phyloP scores from a whole-genome alignment of 2,888 invertebrate species.

The Tipula vernalis region DNA sequence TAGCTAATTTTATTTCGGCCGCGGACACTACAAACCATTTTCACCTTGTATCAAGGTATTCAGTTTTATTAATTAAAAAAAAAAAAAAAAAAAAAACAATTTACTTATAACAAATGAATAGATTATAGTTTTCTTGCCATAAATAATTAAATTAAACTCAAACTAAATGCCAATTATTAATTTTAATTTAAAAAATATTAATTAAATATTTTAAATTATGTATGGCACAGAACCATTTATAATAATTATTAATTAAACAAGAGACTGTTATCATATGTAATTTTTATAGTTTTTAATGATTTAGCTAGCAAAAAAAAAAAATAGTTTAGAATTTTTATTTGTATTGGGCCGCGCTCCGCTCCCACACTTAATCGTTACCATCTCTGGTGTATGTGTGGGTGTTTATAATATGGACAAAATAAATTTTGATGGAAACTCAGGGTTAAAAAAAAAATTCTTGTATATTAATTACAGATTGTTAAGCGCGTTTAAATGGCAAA shows the following conservation, averaged over 20 bases:
- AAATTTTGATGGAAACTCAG: neutral
- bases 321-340: neutral
- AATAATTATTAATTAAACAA: neutral
- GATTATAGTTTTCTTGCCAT: neutral
- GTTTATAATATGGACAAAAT: neutral
- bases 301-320: neutral
- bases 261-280: neutral
- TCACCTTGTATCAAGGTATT: constrained; percentile 4
- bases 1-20: neutral
- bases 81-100: neutral
- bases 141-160: constrained; percentile 4
- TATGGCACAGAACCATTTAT: neutral
- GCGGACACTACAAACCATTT: neutral
- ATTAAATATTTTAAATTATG: neutral
- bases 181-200: neutral
- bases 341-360: neutral
- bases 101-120: neutral
- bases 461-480: neutral
- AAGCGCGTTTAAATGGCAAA: neutral
- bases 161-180: neutral
- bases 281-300: neutral
- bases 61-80: neutral
- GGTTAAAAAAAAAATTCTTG: neutral
- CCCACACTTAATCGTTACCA: neutral
- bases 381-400: neutral